Evolutionary conservation across 2,797 vertebrate species (phyloP).

Genomic region (Aythya fuligula): DNA sequence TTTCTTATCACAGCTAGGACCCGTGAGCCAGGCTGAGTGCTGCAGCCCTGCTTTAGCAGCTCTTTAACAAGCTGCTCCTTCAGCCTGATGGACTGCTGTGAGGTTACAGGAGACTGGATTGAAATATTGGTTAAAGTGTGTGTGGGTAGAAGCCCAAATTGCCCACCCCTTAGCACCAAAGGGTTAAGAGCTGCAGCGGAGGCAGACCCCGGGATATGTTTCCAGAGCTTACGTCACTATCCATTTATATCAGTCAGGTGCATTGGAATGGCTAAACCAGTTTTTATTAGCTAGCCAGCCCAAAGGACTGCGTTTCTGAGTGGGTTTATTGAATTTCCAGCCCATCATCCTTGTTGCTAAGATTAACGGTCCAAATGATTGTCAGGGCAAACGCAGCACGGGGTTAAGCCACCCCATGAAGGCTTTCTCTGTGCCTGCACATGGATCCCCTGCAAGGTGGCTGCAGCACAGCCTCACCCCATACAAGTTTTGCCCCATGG

Average conservation of each 20-base stretch:
- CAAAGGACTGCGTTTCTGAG: not conserved
- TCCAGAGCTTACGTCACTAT: slow-evolving; percentile 28
- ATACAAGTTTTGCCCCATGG: not conserved
- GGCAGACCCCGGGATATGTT: not conserved
- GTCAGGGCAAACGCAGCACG: not conserved
- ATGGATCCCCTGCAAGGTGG: not conserved
- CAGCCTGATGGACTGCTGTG: accelerated
- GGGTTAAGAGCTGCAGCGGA: not conserved
- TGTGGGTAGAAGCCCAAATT: not conserved
- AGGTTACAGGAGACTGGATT: not conserved
- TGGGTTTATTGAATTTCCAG: slow-evolving; percentile 58
- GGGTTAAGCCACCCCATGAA: slow-evolving; percentile 31
- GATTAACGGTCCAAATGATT: slow-evolving; percentile 37
- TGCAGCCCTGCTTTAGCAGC: not conserved
- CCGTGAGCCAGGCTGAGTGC: not conserved
- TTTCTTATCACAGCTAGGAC: not conserved
- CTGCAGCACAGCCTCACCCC: not conserved
- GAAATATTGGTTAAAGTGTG: not conserved
- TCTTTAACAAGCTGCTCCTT: not conserved
- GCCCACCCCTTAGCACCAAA: not conserved
- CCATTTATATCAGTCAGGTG: slow-evolving; percentile 23
- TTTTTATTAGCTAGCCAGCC: slow-evolving; percentile 60
- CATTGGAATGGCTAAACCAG: slow-evolving; percentile 24
- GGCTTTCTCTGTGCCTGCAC: not conserved
- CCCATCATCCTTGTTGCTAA: slow-evolving; percentile 13